Conservation (phyloP, 2,113 vertebrate genomes). For the Neodontobutis hainanensis region DNA sequence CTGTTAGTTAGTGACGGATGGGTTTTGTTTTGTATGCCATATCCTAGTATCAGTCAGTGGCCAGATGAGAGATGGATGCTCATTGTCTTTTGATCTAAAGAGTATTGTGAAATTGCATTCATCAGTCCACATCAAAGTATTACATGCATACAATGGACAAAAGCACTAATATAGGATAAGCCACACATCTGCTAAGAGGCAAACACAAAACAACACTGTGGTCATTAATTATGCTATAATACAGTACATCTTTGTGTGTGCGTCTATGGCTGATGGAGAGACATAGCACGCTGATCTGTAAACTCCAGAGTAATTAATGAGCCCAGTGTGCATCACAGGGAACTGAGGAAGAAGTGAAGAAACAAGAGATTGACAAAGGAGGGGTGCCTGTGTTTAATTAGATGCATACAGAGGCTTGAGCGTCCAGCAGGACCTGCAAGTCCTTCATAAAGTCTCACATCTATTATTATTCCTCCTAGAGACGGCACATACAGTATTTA, state of each 20-base stretch:
- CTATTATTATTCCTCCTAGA: conserved; percentile 35
- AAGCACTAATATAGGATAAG: conserved; percentile 2
- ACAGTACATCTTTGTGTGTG: conserved; percentile 3
- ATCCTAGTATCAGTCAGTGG: not conserved
- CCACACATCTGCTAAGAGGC: not conserved
- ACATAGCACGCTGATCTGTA: conserved; percentile 46
- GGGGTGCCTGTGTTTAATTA: conserved; percentile 69
- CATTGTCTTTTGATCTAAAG: conserved; percentile 24
- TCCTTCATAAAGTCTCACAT: conserved; percentile 33
- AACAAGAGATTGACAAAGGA: conserved; percentile 30
- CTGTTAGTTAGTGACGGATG: not conserved
- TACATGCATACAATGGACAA: not conserved
- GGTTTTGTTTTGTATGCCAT: not conserved
- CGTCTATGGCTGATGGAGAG: conserved; percentile 37
- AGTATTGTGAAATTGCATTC: conserved; percentile 6
- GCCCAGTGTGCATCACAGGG: conserved; percentile 53
- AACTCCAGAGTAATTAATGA: conserved; percentile 65
- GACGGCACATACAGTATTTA: conserved; percentile 15
- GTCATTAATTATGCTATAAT: conserved; percentile 11
- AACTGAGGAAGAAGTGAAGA: conserved; percentile 26
- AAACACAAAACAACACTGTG: not conserved
- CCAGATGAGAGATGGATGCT: conserved; percentile 15
- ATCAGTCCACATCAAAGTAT: conserved; percentile 30
- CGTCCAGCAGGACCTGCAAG: conserved; percentile 37
- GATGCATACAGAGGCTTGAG: conserved; percentile 49